Evolutionary conservation across 2,113 vertebrate species (phyloP), one percentile per base, ranked within the genome.

Genomic region (Enhydra lutris): DNA sequence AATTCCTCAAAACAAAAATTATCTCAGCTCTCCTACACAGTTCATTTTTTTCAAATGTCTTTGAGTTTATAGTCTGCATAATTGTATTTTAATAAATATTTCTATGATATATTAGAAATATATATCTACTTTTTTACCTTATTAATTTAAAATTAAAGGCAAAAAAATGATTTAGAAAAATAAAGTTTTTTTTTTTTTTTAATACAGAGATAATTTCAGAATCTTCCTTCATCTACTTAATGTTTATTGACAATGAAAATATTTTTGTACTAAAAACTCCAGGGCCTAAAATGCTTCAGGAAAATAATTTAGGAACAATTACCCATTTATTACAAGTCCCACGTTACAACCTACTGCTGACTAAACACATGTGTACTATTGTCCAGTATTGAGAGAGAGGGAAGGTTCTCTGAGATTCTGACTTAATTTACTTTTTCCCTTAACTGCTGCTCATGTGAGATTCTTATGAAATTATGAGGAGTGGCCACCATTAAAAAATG

Each of bases 381-480:
- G 50, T 34, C 11, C n/a, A 59, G 0, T 86, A n/a, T n/a, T 36
- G 14, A 85, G 9, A 84, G 71, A 47, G 20, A 92, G 36, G 17
- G 20, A 67, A 42, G 11, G 3, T 7, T 50, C 55, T 3, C 12
- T 73, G 26, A 81, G 61, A 65, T 55, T 96, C 7, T 82, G 55
- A 29, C 11, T 50, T 94, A 76, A 67, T 71, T 81, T 29, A 86
- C 5, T 42, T 95, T 47, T 29, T 69, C 3, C 29, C 85, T 61
- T 92, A 79, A 50, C 18, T 61, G 63, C 6, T 55, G 13, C 6
- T 81, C 20, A 47, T 39, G 3, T 61, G 83, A 94, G 50, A 78
- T 55, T 81, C 21, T 90, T 87, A 12, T 39, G 39, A 82, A 87
- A 92, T 87, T 90, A 97, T 63, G 31, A 87, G 73, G 26, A 74